These are phyloP conservation scores for Saguinus imperator DNA, from an alignment of 2,113 vertebrate species.

Conservation along the genomic window DNA sequence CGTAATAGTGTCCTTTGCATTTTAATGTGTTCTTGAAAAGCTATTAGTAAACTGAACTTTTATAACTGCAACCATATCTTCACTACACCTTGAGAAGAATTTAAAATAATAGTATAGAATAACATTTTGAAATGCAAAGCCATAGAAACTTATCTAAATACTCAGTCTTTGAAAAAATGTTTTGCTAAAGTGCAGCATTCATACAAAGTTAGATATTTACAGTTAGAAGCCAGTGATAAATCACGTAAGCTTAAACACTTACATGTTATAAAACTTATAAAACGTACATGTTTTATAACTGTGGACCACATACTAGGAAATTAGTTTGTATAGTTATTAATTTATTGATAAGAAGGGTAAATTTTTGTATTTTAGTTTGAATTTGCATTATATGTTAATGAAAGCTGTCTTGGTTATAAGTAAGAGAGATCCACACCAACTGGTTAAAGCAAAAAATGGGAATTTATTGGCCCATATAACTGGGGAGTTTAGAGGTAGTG, in stretches of 20 bases:
- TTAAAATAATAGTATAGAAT: slow-evolving; percentile 39
- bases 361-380: not conserved
- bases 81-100: not conserved
- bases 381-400: not conserved
- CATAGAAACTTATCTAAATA: not conserved
- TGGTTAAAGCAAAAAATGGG: slow-evolving; percentile 6
- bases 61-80: not conserved
- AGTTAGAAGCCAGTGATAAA: not conserved
- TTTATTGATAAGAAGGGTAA: not conserved
- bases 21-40: slow-evolving; percentile 40
- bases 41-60: slow-evolving; percentile 8
- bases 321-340: not conserved
- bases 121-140: slow-evolving; percentile 12
- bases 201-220: not conserved
- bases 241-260: not conserved
- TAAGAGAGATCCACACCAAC: not conserved
- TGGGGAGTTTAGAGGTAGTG: not conserved
- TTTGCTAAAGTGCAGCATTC: not conserved
- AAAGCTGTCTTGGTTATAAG: slow-evolving; percentile 21
- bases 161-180: not conserved
- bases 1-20: not conserved
- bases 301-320: not conserved
- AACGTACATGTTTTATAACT: slow-evolving; percentile 13
- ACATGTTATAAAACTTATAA: not conserved
- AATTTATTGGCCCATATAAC: not conserved